phyloP scores from a whole-genome alignment of 2,888 invertebrate species.

The Hydraecia micacea region DNA sequence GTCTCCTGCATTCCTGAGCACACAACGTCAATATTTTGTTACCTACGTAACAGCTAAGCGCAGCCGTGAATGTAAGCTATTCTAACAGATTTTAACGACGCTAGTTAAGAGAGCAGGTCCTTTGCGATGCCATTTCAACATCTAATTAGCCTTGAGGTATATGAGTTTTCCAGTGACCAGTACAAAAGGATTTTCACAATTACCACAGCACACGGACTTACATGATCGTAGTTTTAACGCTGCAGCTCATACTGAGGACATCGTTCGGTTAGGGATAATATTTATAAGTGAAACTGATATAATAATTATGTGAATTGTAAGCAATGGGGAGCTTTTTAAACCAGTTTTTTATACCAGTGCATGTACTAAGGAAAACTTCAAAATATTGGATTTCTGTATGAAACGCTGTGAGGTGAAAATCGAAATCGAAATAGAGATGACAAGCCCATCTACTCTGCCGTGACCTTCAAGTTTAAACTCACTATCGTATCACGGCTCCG shows the following conservation, averaged over 20 bases:
- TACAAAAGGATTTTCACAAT: background rate
- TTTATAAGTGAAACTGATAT: background rate
- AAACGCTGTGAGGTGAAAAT: background rate
- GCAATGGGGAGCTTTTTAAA: background rate
- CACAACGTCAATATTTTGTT: slow-evolving; percentile 49
- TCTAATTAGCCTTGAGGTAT: background rate
- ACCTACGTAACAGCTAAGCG: slow-evolving; percentile 15
- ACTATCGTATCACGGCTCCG: slow-evolving; percentile 45
- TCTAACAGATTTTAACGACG: background rate
- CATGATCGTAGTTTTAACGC: background rate
- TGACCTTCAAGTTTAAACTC: slow-evolving; percentile 29
- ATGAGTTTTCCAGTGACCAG: too few species aligned
- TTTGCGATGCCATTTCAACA: background rate
- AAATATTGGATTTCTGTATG: background rate
- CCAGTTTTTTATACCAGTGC: too few species aligned
- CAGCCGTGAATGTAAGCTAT: background rate
- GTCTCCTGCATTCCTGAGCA: slow-evolving; percentile 50
- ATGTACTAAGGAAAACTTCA: background rate
- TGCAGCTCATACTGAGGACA: background rate
- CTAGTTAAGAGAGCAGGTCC: background rate
- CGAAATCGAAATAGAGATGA: background rate
- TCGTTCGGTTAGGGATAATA: background rate
- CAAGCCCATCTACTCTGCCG: background rate
- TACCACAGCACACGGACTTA: background rate
- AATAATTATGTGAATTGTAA: background rate